Base-by-base conservation (phyloP, 2,797 vertebrate genomes). In the Periparus ater region DNA sequence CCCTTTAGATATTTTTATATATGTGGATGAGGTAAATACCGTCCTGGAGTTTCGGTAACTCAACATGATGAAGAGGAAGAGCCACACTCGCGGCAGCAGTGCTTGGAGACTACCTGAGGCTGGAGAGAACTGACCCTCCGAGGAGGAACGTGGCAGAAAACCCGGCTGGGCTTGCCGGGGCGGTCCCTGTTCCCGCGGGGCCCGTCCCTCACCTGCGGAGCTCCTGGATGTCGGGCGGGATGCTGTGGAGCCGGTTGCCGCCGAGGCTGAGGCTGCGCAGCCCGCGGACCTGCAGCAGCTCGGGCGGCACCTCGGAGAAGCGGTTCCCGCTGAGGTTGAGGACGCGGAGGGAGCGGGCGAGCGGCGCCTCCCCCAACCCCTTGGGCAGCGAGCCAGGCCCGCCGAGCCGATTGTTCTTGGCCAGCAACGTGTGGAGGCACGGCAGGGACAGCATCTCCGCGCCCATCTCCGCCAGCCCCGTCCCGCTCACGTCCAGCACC, bases 301-400 rank as follows among this genome's bases (percentile, higher is more conserved):
- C 98, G n/a, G 98, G 95, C 4, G 99, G 99, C 80, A 99, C 95
- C 96, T 98, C 98, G 89, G 98, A 97, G 94, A 99, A 99, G 34
- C 98, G 97, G 98, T 99, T 99, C 47, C 99, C 99, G 89, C 99
- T 99, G 12, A 99, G 97, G 97, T 99, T 99, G 95, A 99, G 96
- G 95, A 99, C 98, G 95, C 99, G 99, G 91, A 99, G 98, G 96
- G 99, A 96, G 60, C 97, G 98, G 74, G 98, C 97, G 62, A 99
- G 98, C 47, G 98, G 94, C 68, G 98, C 96, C 77, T 89, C 93
- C 53, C 65, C 96, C 89, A 98, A 89, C 73, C 98, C 98, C 88
- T 99, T 99, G 89, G 99, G 99, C 92, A 99, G 97, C 6, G 99
- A 98, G 50, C 98, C 96, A 25, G 97, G 98, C 95, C 98, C 98